Base-by-base conservation (phyloP, 2,888 invertebrate species). In the Pachycephus smyrnensis region DNA sequence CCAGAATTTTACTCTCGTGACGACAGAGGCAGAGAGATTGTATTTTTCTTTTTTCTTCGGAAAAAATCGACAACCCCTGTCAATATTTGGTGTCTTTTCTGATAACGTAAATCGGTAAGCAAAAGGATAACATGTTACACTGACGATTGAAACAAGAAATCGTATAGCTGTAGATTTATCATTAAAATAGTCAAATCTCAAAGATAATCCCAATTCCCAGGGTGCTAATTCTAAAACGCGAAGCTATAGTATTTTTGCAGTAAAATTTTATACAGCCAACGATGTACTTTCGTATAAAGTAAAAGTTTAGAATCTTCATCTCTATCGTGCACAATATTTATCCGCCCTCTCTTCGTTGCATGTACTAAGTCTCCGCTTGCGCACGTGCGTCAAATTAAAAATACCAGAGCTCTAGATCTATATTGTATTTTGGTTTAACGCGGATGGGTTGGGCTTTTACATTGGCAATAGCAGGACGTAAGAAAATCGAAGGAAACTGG, bases 401-500 rank as follows among this genome's bases (percentile, higher is more conserved):
- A 55, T 55, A 55, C 23, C 55, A 23, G 55, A 55, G 55, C 55
- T 55, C 55, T 23, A 55, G 23, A 23, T 55, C 55, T 55, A 55
- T 55, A 55, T 55, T 55, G 55, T 55, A 55, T 55, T 55, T 55
- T 55, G 55, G 55, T 55, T 55, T 55, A 9, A 55, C 55, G 55
- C 55, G 55, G 23, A 23, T 55, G 55, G 23, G 55, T 9, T 55
- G 55, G 23, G 55, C 23, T 23, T 55, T 9, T 23, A 55, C 55
- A 9, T 55, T 23, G 55, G 23, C 55, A 3, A n/a, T 11, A 32
- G 74, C 36, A 23, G 36, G 33, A 73, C 32, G 35, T 37, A 37
- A 75, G 68, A 74, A 73, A 68, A 69, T 77, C 69, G 15, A 77
- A 76, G 79, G 85, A 89, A 90, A 83, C 90, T 90, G 90, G 90